Conservation (phyloP, 2,797 vertebrate species). For the Pseudocheirus occidentalis region DNA sequence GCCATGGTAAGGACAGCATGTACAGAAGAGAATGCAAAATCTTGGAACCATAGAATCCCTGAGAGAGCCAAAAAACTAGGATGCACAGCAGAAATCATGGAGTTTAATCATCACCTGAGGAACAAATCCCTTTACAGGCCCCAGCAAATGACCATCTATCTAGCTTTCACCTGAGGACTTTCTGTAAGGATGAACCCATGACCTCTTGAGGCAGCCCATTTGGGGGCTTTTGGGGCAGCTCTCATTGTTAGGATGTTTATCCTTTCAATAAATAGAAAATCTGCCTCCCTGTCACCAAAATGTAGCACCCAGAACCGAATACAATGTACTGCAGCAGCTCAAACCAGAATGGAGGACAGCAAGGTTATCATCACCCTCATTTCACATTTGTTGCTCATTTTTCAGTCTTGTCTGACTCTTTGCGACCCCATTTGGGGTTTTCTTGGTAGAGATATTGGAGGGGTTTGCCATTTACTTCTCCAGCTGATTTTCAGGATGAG, state of each 20-base stretch:
- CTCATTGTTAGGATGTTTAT: neutral
- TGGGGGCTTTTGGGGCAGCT: neutral
- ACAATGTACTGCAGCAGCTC: neutral
- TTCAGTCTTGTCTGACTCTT: neutral
- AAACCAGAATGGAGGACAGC: neutral
- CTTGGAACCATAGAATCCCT: neutral
- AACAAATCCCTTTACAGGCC: neutral
- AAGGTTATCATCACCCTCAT: neutral
- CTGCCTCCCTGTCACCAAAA: neutral
- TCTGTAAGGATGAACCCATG: no score
- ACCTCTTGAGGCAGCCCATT: neutral
- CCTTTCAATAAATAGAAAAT: neutral
- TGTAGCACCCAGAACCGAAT: neutral
- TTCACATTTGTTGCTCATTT: neutral
- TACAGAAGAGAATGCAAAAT: neutral
- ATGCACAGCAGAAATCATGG: neutral
- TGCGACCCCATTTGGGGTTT: neutral
- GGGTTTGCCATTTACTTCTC: neutral
- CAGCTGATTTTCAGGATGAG: neutral
- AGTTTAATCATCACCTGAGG: neutral
- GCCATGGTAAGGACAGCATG: neutral
- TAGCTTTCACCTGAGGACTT: no score
- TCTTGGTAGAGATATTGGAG: neutral
- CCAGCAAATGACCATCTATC: no score
- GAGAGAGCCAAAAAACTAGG: neutral